Evolutionary conservation across 1,140 invertebrate species (phyloP), one percentile per base, ranked within the genome.

Genomic region (Tetraneura akinire): DNA sequence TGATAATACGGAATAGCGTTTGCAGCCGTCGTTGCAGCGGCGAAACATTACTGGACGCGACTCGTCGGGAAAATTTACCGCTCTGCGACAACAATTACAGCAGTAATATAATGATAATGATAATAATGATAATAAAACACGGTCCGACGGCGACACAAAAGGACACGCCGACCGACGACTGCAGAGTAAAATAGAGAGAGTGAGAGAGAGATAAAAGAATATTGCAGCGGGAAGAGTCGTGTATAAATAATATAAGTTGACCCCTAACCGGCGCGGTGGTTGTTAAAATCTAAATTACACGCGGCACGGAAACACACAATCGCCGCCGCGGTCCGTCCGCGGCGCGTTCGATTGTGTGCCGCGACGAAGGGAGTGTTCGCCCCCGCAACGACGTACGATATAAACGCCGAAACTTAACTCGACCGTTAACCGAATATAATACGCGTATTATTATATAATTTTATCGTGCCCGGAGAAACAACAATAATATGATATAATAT

Each of bases 271-370:
- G 10, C 13, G 9, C 45, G 45, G n/a, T 10, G 64, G 64, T 45
- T 68, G n/a, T 45, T 23, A 64, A 64, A 68, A 68, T 68, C 37
- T 68, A 68, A 68, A 68, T 68, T 68, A 68, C 64, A 23, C 64
- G 64, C 62, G 9, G 9, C 62, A 64, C 62, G 23, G 16, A 10
- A 29, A 62, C 60, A 23, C 9, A 37, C 32, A 37, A 47, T 13
- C 13, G 45, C 1, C 45, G 45, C 11, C 45, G 45, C 45, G 4
- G 32, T 1, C 45, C 13, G 45, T 10, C 10, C 45, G 10, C 45
- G 10, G 3, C 29, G 8, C 60, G 11, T 62, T n/a, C 60, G 60
- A 32, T 62, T 11, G 16, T 60, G 26, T 29, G 8, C 32, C 32
- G 32, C 32, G 32, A n/a, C 32, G 32, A 37, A 37, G 8, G 32